Evolutionary conservation across 2,888 invertebrate species (phyloP), one percentile per base, ranked within the genome.

Genomic region (Thalpophila matura): DNA sequence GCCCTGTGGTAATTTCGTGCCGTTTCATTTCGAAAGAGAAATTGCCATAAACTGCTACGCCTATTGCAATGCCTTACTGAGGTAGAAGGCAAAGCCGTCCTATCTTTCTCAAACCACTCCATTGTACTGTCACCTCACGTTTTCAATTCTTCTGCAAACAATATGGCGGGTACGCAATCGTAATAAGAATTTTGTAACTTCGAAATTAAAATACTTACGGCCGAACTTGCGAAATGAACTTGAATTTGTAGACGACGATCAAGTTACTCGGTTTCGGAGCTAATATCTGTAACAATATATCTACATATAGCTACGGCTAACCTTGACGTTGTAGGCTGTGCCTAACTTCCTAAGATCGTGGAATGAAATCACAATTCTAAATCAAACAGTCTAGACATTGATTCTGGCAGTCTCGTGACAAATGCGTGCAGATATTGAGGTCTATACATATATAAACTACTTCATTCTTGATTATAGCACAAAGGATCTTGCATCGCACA

Each of bases 91-190:
- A 46, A 37, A 54, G 35, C 46, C 26, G 45, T 50, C 43, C 45
- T 43, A 56, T 75, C 59, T 57, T 42, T 54, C 54, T 56, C 42
- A 45, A 74, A 60, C 53, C 46, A 47, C 31, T 59, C 71, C 54
- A 71, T 64, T 73, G 76, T 75, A 56, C 47, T 74, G 75, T 72
- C 77, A 43, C 54, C 56, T 61, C 55, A 76, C 58, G 72, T 50
- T 62, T 66, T 46, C 58, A 72, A 76, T 76, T 72, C 73, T 66
- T 61, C 68, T 67, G 20, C 45, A 70, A 59, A 69, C 75, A 63
- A 63, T 74, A 72, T 56, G 35, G 47, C 45, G 56, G 46, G 51
- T 33, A 69, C 55, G 38, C 35, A 56, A 69, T 71, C 43, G 42
- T 53, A 74, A 57, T 62, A 68, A 68, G 20, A 56, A 47, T 53